Evolutionary conservation across 2,888 invertebrate species (phyloP).

Genomic region (Watsonalla binaria): DNA sequence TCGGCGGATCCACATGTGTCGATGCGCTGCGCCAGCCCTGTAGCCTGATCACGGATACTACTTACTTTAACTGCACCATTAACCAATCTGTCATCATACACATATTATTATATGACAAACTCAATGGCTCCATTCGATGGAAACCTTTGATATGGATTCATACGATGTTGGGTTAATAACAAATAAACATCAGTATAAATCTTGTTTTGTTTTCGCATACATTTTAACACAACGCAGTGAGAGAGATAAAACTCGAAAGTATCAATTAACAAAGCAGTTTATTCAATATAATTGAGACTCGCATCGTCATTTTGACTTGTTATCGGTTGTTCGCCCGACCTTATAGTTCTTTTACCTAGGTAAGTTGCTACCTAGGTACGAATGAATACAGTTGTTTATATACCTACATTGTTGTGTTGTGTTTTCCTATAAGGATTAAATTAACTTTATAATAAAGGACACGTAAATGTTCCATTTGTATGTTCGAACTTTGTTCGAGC

Average conservation of each 20-base stretch:
- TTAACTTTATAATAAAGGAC: too few relatives aligned
- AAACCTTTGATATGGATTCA: not conserved
- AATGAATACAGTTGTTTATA: too few relatives aligned
- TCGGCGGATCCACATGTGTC: constrained; percentile 47
- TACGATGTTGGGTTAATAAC: not conserved
- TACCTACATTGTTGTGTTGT: not conserved
- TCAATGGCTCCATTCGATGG: not conserved
- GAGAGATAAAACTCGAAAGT: constrained; percentile 47
- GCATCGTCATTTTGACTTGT: constrained; percentile 55
- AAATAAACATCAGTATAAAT: constrained; percentile 4
- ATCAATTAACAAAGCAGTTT: constrained; percentile 63
- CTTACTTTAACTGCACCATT: constrained; percentile 14
- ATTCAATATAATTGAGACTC: constrained; percentile 46
- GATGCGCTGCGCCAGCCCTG: constrained; percentile 26
- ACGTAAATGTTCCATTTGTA: too few relatives aligned
- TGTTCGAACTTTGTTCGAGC: too few relatives aligned
- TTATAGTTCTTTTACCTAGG: constrained; percentile 67
- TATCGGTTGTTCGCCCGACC: constrained; percentile 61
- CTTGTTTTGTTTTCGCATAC: constrained; percentile 30
- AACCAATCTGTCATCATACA: constrained; percentile 4
- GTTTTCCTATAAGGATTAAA: too few relatives aligned
- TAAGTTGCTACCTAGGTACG: constrained; percentile 6
- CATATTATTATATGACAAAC: not conserved
- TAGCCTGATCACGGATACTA: constrained; percentile 20
- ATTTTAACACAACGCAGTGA: constrained; percentile 37